These are phyloP conservation scores for Nephrocerus scutellatus DNA, from an alignment of 2,888 invertebrate species.

Conservation along the genomic window DNA sequence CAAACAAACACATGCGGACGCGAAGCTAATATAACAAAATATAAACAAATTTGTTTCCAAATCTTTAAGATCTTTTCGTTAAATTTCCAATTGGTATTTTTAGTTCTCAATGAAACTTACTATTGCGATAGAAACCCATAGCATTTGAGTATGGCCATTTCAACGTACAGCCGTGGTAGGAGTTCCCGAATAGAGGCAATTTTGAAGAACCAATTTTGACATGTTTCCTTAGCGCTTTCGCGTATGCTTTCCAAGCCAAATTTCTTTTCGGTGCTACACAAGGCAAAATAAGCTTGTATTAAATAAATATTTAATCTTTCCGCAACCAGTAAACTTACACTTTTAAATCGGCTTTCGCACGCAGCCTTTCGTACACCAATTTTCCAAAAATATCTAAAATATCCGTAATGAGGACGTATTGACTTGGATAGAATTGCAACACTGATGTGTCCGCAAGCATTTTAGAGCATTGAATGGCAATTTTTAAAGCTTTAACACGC, in stretches of 20 bases:
- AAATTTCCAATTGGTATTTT: no score
- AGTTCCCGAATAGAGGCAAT: slow-evolving; percentile 95
- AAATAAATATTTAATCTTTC: neutral
- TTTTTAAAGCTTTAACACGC: slow-evolving; percentile 90
- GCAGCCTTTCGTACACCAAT: slow-evolving; percentile 77
- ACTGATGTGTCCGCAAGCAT: slow-evolving; percentile 82
- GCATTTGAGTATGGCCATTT: slow-evolving; percentile 85
- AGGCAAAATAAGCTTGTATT: neutral
- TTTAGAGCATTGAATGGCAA: slow-evolving; percentile 95
- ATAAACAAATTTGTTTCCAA: no score
- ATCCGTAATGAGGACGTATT: slow-evolving; percentile 94
- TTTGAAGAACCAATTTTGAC: slow-evolving; percentile 98
- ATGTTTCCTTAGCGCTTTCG: slow-evolving; percentile 89
- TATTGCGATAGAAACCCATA: slow-evolving; percentile 74
- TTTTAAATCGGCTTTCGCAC: slow-evolving; percentile 66
- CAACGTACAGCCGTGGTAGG: slow-evolving; percentile 87
- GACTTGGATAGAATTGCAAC: slow-evolving; percentile 94
- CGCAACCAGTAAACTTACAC: neutral
- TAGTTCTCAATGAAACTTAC: no score
- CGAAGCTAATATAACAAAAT: no score
- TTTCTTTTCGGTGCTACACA: slow-evolving; percentile 48
- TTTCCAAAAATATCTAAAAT: slow-evolving; percentile 91
- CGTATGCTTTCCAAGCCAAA: slow-evolving; percentile 74
- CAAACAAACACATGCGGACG: no score
- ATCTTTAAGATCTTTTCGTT: no score